Conservation (phyloP, 2,888 invertebrate genomes). For the Scaptomyza cyrtandrae region DNA sequence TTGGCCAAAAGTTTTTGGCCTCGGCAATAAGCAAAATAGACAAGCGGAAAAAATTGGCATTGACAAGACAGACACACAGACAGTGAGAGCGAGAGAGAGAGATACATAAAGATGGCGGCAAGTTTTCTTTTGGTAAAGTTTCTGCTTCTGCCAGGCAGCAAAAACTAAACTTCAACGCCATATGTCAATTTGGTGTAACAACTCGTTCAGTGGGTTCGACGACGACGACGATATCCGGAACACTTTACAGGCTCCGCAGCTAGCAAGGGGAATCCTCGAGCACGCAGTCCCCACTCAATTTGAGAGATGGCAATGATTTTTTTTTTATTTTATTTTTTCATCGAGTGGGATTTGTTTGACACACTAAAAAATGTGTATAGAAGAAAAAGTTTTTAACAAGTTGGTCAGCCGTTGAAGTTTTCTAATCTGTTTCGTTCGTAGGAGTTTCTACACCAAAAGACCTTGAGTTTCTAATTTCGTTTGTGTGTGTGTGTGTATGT, state of each 20-base stretch:
- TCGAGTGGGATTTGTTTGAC: background rate
- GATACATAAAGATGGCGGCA: background rate
- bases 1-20: constrained; percentile 40
- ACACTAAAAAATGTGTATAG: too few relatives aligned
- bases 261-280: constrained; percentile 13
- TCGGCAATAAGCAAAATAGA: constrained; percentile 65
- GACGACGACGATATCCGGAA: constrained; percentile 44
- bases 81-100: background rate
- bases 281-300: constrained; percentile 56
- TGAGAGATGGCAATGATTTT: constrained; percentile 54
- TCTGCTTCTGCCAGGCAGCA: constrained; percentile 5
- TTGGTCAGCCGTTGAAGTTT: constrained; percentile 68
- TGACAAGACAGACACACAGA: constrained; percentile 54
- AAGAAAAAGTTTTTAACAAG: constrained; percentile 60
- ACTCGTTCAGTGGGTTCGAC: constrained; percentile 70
- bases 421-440: constrained; percentile 68
- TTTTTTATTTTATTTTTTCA: background rate
- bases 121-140: constrained; percentile 39
- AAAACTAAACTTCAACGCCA: constrained; percentile 64
- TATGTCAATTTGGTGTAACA: constrained; percentile 76
- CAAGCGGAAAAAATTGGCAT: constrained; percentile 68
- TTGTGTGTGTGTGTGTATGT: constrained; percentile 10
- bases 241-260: constrained; percentile 36
- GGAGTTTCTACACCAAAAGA: background rate
- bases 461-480: constrained; percentile 31